Base-by-base conservation (phyloP, 2,888 invertebrate genomes). In the Dryadula phaetusa region DNA sequence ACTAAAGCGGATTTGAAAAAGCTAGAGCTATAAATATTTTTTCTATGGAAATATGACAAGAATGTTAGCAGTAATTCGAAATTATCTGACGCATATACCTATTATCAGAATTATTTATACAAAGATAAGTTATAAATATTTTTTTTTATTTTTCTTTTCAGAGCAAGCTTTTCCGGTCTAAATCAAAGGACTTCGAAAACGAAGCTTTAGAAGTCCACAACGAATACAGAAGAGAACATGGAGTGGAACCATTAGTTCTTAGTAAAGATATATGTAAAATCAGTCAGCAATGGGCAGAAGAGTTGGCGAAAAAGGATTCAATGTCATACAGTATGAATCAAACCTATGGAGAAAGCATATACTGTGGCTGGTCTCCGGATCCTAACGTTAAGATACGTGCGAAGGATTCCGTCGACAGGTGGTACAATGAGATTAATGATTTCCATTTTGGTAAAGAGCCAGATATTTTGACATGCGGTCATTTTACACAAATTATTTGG, bases 401-500 rank as follows among this genome's bases (percentile, higher is more conserved):
- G 16, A 93, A 93, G 73, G 95, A 96, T 75, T 95, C 96, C 16
- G 94, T 96, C 4, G 94, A 95, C 3, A 95, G 94, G 82, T 97
- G 96, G 97, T 97, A 97, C 83, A 94, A 94, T 42, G 96, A 96
- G 86, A 95, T 95, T 64, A 95, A 95, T 76, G 94, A 95, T 44
- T 95, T 94, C 81, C 93, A 93, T 25, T 96, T 95, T 77, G 95
- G 95, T 1, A 86, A 82, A 40, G 96, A 96, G 80, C 96, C 96
- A 3, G 94, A 93, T 74, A 86, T 94, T 44, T 82, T 95, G 10
- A 93, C 92, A 53, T 94, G 95, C 60, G 96, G 96, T 71, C 94
- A 94, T 82, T 95, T 96, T 76, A 96, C 96, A 0, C 97, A 97
- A 91, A 94, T 97, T 0, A 93, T 97, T n/a, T 97, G 97, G 97